Base-by-base conservation (phyloP, 2,797 vertebrate species). In the Tolypeutes matacus region DNA sequence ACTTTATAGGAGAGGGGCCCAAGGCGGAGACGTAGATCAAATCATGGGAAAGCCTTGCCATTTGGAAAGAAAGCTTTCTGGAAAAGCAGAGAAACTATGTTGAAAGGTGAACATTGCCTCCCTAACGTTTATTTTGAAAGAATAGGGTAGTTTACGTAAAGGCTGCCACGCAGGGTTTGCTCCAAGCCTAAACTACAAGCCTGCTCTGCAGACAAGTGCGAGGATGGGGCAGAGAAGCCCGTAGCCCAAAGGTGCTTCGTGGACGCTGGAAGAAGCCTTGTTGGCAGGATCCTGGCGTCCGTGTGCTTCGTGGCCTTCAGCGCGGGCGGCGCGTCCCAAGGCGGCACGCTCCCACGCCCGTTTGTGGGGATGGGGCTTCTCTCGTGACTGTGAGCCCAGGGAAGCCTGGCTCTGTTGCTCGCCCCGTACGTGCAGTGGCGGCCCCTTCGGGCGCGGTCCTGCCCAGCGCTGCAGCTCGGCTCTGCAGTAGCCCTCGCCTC, bases 221-320 rank as follows among this genome's bases (percentile, higher is more conserved):
- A 25, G 7, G 0, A 0, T 2, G 46, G n/a, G 36, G 53, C 36
- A n/a, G 3, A 53, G 70, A n/a, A 15, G 3, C 11, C 39, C 4
- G 1, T 21, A 25, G 49, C 27, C 13, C 29, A 6, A 15, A 2
- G 64, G 29, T 58, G 10, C 31, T 17, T 10, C 10, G 0, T 7
- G 1, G 3, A 0, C 0, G 27, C 78, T 39, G 21, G 4, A 5
- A 20, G 21, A 15, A 60, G 17, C n/a, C 4, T 0, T 39, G 18
- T 15, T 1, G 13, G 65, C 70, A 15, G 73, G 51, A 6, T 0
- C 9, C 39, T 9, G 72, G 4, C 0, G 10, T n/a, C n/a, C 12
- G 0, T 27, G 69, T 5, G 0, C 0, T 1, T 21, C 23, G 42
- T 12, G 11, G 56, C n/a, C 39, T 76, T 39, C 42, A 15, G 23